Percentiles rank a stretch among this genome's conserved stretches.
These are phyloP conservation scores for Platyrinchus mystaceus DNA, from an alignment of 2,797 vertebrate species.

Conservation along the genomic window DNA sequence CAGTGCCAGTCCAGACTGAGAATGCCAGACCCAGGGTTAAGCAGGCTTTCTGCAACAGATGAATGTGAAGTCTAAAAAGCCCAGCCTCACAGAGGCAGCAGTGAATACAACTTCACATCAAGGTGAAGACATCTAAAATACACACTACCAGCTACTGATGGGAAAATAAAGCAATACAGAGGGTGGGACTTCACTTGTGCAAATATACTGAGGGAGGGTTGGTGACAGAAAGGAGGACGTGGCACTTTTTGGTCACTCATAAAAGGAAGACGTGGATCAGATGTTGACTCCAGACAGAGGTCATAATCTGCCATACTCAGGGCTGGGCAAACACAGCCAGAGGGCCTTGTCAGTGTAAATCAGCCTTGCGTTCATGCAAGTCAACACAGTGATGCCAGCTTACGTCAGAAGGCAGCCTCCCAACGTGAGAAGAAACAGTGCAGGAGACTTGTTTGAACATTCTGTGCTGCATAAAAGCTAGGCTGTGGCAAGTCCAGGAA, in stretches of 20 bases:
- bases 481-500: not conserved
- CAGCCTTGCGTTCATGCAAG: not conserved
- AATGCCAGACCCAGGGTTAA: not conserved
- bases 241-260: not conserved
- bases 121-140: not conserved
- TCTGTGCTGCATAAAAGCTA: not conserved
- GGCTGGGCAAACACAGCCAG: not conserved
- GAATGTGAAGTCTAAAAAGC: not conserved
- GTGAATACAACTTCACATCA: not conserved
- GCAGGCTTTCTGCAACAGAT: not conserved
- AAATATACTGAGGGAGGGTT: constrained; percentile 37
- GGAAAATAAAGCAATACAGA: not conserved
- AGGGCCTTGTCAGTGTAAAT: not conserved
- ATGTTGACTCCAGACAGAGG: not conserved
- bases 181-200: not conserved
- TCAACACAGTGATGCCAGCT: not conserved
- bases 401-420: not conserved
- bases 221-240: not conserved
- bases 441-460: not conserved
- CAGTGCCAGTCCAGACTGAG: rapidly evolving
- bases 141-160: not conserved
- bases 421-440: not conserved
- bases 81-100: not conserved
- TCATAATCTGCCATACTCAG: not conserved
- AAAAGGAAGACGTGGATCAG: not conserved